phyloP scores from a whole-genome alignment of 2,797 vertebrate genomes.

The Knipowitschia caucasica region DNA sequence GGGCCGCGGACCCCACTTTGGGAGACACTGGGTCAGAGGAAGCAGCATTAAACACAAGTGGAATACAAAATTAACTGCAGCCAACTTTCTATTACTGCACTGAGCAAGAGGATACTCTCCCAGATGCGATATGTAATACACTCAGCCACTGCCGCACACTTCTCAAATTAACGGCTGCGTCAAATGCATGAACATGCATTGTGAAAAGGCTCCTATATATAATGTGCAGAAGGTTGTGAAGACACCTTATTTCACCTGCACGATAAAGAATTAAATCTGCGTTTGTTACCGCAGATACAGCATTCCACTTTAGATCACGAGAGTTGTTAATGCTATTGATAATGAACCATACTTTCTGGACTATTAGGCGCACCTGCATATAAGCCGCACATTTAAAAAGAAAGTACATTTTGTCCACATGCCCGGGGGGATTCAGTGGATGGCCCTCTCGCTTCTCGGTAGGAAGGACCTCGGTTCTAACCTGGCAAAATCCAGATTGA shows the following conservation, averaged over 20 bases:
- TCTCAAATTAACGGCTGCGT: neutral
- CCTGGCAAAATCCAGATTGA: no score
- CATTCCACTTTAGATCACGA: neutral
- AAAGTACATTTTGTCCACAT: no score
- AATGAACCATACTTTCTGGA: no score
- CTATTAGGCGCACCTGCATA: no score
- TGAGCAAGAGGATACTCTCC: neutral
- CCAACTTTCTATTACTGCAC: neutral
- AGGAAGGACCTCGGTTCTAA: no score
- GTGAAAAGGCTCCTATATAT: neutral
- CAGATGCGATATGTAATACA: neutral
- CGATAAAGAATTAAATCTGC: no score
- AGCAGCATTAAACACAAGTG: conserved; percentile 5
- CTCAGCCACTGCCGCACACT: neutral
- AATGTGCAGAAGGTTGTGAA: no score
- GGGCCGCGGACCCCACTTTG: no score
- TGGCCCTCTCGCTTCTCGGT: no score
- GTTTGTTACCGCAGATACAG: neutral
- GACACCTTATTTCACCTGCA: no score
- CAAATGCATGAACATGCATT: neutral
- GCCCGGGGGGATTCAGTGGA: no score
- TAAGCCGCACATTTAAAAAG: no score
- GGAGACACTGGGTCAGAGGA: conserved; percentile 5
- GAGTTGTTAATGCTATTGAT: neutral
- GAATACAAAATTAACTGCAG: conserved; percentile 8